phyloP scores from a whole-genome alignment of 2,888 invertebrate genomes.

The Gibbula magus region DNA sequence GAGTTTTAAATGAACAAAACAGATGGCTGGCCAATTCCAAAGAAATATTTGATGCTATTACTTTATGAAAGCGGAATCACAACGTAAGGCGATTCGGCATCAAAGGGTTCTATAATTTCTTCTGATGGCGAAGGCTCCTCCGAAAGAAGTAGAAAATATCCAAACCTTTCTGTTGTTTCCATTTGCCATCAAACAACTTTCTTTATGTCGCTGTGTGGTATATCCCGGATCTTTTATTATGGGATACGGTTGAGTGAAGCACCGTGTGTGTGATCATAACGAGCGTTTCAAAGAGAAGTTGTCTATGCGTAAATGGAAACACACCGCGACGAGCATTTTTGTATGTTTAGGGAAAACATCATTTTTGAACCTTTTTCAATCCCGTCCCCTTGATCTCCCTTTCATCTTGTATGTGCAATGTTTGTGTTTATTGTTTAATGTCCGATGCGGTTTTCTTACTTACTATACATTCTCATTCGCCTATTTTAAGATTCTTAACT shows the following conservation, averaged over 20 bases:
- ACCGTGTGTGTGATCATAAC: constrained; percentile 21
- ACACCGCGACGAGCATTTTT: neutral
- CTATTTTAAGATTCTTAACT: too few relatives aligned
- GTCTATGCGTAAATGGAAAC: constrained; percentile 12
- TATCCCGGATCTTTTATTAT: constrained; percentile 23
- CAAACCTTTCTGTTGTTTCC: neutral
- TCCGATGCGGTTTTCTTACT: too few relatives aligned
- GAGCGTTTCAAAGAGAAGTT: constrained; percentile 17
- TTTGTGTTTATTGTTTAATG: too few relatives aligned
- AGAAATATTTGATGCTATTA: constrained; percentile 20
- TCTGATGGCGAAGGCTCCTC: constrained; percentile 1
- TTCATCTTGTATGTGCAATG: too few relatives aligned
- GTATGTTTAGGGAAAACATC: constrained; percentile 13
- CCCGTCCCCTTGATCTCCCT: too few relatives aligned
- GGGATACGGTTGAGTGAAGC: constrained; percentile 21
- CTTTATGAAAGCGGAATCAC: constrained; percentile 6
- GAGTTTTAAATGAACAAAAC: neutral
- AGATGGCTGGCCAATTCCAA: constrained; percentile 14
- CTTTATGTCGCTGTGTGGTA: constrained; percentile 23
- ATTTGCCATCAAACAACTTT: neutral
- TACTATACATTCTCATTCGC: too few relatives aligned
- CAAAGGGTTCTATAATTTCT: constrained; percentile 9
- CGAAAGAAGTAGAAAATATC: neutral
- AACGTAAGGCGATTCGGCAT: constrained; percentile 1
- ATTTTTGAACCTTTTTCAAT: neutral